Evolutionary conservation across 2,113 vertebrate genomes (phyloP).

Genomic region (Megaleporinus macrocephalus): DNA sequence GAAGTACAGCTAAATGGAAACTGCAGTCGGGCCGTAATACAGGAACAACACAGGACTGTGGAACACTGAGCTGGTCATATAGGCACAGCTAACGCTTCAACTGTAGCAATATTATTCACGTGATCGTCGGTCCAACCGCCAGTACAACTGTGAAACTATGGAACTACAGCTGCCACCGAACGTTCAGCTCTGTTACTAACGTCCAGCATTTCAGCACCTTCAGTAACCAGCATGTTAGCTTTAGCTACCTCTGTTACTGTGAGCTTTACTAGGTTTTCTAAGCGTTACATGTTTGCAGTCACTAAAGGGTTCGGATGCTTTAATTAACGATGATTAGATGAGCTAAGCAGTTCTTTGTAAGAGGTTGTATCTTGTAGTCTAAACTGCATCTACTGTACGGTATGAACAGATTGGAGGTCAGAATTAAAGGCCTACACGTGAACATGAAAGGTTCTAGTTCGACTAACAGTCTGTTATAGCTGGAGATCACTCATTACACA

Average conservation of each 20-base stretch:
- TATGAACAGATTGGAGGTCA: too few relatives aligned
- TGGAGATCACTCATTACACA: background rate
- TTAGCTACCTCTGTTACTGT: conserved; percentile 14
- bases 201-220: background rate
- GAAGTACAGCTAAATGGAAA: too few relatives aligned
- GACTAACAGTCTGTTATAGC: background rate
- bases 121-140: background rate
- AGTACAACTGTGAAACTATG: conserved; percentile 17
- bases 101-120: background rate
- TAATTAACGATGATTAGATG: background rate
- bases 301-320: background rate
- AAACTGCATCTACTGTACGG: too few relatives aligned
- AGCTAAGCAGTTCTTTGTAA: too few relatives aligned
- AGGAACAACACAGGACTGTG: background rate
- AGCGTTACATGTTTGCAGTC: background rate
- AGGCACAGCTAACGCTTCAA: background rate
- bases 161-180: background rate
- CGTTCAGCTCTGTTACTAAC: background rate
- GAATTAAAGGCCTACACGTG: too few relatives aligned
- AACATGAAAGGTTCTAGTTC: background rate
- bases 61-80: background rate
- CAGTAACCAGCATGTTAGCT: background rate
- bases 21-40: too few relatives aligned
- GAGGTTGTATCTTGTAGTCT: too few relatives aligned
- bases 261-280: background rate